Conservation (phyloP, 2,113 vertebrate genomes). For the Speoplatyrhinus poulsoni region DNA sequence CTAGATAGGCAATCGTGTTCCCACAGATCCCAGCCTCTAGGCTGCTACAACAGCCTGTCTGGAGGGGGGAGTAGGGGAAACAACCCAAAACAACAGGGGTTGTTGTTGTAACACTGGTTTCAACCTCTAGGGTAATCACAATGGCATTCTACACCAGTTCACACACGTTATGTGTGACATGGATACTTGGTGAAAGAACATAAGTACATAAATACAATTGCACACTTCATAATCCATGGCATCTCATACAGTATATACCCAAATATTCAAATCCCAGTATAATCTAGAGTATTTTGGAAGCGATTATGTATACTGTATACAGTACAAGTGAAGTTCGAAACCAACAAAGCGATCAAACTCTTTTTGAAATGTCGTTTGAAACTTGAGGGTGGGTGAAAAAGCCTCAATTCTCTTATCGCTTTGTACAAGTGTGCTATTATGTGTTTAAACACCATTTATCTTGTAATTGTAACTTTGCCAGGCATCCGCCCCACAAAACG, state of each 20-base stretch:
- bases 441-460: slow-evolving; percentile 70
- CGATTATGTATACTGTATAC: slow-evolving; percentile 12
- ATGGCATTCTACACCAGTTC: background rate
- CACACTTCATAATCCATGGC: slow-evolving; percentile 27
- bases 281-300: slow-evolving; percentile 30
- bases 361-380: slow-evolving; percentile 31
- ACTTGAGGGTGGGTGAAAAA: slow-evolving; percentile 43
- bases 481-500: slow-evolving; percentile 43
- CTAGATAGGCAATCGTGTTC: slow-evolving; percentile 1
- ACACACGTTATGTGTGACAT: slow-evolving; percentile 13
- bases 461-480: slow-evolving; percentile 61
- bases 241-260: slow-evolving; percentile 23
- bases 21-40: slow-evolving; percentile 34
- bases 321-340: slow-evolving; percentile 36
- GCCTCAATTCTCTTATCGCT: slow-evolving; percentile 71
- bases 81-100: too few relatives aligned
- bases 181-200: slow-evolving; percentile 29
- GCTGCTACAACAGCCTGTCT: slow-evolving; percentile 24
- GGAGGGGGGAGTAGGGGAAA: too few relatives aligned
- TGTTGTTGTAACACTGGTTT: too few relatives aligned
- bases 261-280: slow-evolving; percentile 40
- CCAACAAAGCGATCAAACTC: slow-evolving; percentile 49
- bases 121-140: too few relatives aligned
- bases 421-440: slow-evolving; percentile 74
- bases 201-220: slow-evolving; percentile 18